Conservation (phyloP, 1,140 invertebrate genomes). For the Musca vetustissima region DNA sequence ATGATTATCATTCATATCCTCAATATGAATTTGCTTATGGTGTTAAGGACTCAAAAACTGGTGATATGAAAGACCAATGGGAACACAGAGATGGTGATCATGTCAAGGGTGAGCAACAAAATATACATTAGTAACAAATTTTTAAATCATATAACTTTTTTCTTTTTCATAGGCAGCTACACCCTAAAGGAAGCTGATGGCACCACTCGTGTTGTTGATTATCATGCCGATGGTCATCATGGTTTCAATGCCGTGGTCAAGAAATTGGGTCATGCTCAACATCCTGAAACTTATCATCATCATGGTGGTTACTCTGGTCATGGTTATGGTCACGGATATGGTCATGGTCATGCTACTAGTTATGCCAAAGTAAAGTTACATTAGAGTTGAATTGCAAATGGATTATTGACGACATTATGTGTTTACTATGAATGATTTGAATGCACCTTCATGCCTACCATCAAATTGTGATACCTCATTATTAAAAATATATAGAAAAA, state of each 20-base stretch:
- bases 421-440: too few species aligned
- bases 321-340: slow-evolving; percentile 28
- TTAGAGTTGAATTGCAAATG: neutral
- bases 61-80: slow-evolving; percentile 56
- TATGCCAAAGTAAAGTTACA: slow-evolving; percentile 2
- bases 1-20: slow-evolving; percentile 51
- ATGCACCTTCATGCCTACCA: too few species aligned
- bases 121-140: neutral
- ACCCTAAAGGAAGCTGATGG: slow-evolving; percentile 63
- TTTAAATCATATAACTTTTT: slow-evolving; percentile 5
- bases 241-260: slow-evolving; percentile 61
- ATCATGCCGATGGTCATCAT: slow-evolving; percentile 57
- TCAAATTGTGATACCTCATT: too few species aligned
- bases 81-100: slow-evolving; percentile 56
- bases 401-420: too few species aligned
- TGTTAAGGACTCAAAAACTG: slow-evolving; percentile 39
- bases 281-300: slow-evolving; percentile 37
- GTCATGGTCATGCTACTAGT: slow-evolving; percentile 28
- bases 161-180: slow-evolving; percentile 56
- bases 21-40: slow-evolving; percentile 26
- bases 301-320: neutral
- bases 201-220: slow-evolving; percentile 60
- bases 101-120: slow-evolving; percentile 20
- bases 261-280: slow-evolving; percentile 58
- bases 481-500: too few species aligned